phyloP scores from a whole-genome alignment of 2,888 invertebrate species.

The Sinelater perroti region DNA sequence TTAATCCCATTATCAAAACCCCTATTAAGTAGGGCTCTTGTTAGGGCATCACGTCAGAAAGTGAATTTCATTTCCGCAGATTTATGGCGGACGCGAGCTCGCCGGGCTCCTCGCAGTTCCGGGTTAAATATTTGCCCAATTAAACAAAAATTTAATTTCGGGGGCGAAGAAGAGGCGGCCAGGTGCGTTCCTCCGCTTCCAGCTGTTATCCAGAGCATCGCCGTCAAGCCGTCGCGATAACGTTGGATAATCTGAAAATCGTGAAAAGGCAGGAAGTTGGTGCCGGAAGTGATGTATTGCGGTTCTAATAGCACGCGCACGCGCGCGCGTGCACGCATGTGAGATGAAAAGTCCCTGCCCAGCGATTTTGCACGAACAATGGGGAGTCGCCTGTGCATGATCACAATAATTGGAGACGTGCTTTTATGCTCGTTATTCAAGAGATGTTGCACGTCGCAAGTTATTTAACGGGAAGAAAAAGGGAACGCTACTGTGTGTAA shows the following conservation, averaged over 20 bases:
- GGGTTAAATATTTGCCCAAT: neutral
- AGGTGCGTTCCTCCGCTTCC: no score
- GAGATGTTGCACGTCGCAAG: constrained; percentile 6
- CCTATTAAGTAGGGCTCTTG: constrained; percentile 30
- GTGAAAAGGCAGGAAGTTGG: constrained; percentile 14
- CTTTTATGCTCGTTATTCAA: constrained; percentile 22
- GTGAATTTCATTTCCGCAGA: constrained; percentile 30
- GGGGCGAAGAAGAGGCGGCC: no score
- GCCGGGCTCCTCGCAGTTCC: neutral
- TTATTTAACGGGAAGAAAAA: constrained; percentile 17
- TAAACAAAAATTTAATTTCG: no score
- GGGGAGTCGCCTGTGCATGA: constrained; percentile 24
- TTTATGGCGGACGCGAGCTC: constrained; percentile 3
- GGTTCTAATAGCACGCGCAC: neutral
- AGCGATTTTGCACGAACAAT: constrained; percentile 18
- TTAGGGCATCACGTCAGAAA: constrained; percentile 32
- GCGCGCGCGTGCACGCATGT: constrained; percentile 5
- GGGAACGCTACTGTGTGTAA: constrained; percentile 1
- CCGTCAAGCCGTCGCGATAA: neutral
- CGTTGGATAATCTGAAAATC: constrained; percentile 14
- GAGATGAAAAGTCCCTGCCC: constrained; percentile 8
- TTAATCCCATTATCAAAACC: constrained; percentile 33
- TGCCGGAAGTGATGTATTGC: constrained; percentile 6
- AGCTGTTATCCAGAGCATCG: no score
- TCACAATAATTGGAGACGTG: constrained; percentile 28